These are phyloP conservation scores for Brachionus angularis DNA, from an alignment of 1,140 invertebrate genomes.

Conservation along the genomic window DNA sequence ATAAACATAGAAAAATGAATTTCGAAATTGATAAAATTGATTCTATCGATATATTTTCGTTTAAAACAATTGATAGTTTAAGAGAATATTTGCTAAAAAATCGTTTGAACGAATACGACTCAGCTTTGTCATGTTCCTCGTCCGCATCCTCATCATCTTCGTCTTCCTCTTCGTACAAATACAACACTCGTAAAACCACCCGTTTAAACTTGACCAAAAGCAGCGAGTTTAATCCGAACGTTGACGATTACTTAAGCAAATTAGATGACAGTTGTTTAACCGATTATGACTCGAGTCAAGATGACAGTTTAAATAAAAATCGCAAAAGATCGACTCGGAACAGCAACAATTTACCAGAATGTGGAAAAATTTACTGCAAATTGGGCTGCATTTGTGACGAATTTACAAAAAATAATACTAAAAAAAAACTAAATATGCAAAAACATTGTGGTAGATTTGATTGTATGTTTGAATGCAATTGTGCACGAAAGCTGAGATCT, in stretches of 20 bases:
- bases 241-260: no score
- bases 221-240: no score
- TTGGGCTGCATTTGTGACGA: conserved; percentile 2
- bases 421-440: background rate
- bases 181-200: no score
- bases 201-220: no score
- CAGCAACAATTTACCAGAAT: conserved; percentile 10
- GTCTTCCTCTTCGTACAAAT: no score
- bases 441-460: conserved; percentile 39
- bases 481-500: conserved; percentile 3
- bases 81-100: background rate
- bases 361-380: background rate
- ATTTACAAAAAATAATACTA: background rate
- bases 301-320: no score
- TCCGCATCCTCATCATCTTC: no score
- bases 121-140: no score
- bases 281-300: no score
- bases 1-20: no score
- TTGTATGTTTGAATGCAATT: conserved; percentile 40
- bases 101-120: conserved; percentile 2
- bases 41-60: background rate
- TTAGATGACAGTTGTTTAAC: no score
- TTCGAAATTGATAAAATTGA: conserved; percentile 32
- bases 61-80: background rate
- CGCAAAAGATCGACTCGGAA: no score